Base-by-base conservation (phyloP, 2,888 invertebrate species). In the Mesorhabditis belari region DNA sequence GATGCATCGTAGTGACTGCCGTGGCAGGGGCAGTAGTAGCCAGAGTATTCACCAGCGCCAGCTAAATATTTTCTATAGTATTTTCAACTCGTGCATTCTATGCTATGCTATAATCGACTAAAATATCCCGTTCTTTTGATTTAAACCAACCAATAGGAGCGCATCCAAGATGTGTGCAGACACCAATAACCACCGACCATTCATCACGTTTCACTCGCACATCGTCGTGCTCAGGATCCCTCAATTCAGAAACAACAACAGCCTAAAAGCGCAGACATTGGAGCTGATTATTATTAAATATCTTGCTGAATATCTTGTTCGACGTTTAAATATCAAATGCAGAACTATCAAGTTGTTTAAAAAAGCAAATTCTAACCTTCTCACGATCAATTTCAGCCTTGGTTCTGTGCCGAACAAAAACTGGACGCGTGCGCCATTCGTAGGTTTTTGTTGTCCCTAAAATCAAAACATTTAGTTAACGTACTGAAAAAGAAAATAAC, bases 1-100 rank as follows among this genome's bases (percentile, higher is more conserved):
- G 95, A 91, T 0, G 90, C 90, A 83, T 98, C 98, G 82, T 98
- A 98, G 83, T 99, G 98, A 49, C 95, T 95, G 44, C 98, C 98
- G 82, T 98, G 98, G 85, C 98, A 98, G 0, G 98, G 98, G 80
- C 98, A 98, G 84, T 95, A 98, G 83, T 95, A 99, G 55, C 98
- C 98, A 25, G 93, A 94, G 82, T 87, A 96, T 77, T 95, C 94
- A 57, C 85, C 85, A 58, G 82, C 79, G 64, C 83, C 80, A 27
- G 79, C 94, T 77, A 56, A n/a, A n/a, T n/a, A n/a, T n/a, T n/a
- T n/a, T n/a, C n/a, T n/a, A n/a, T n/a, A n/a, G n/a, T n/a, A n/a
- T n/a, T n/a, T n/a, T n/a, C n/a, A n/a, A n/a, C n/a, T n/a, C n/a
- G n/a, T n/a, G n/a, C n/a, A n/a, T n/a, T n/a, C n/a, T n/a, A n/a